A percentile compares a stretch with the other conserved stretches of the same genome.
These are phyloP conservation scores for Drosophila ficusphila DNA, from an alignment of 1,140 invertebrate species.

Conservation along the genomic window DNA sequence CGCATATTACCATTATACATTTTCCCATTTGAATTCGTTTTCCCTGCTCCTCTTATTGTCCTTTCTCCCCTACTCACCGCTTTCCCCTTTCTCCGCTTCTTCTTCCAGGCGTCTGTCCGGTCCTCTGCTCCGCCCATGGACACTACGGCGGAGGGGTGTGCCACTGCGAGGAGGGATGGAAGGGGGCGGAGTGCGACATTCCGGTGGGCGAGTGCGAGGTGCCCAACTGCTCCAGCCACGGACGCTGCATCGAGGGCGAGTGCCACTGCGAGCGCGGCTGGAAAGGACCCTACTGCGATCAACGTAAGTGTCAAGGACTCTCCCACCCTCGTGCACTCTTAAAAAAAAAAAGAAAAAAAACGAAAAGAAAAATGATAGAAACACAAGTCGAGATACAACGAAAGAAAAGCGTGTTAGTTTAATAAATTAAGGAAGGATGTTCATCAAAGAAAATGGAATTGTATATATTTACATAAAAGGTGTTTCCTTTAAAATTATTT, in stretches of 20 bases:
- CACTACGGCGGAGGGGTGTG: constrained; percentile 97
- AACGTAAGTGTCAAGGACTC: constrained; percentile 87
- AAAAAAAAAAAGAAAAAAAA: not conserved
- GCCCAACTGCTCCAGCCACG: constrained; percentile 95
- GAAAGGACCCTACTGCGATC: constrained; percentile 93
- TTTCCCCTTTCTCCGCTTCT: not conserved
- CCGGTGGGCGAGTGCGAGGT: constrained; percentile 95
- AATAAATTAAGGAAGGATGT: too few relatives aligned
- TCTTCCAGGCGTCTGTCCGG: constrained; percentile 94
- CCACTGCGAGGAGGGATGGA: constrained; percentile 98
- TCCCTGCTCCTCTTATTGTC: not conserved
- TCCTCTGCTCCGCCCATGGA: constrained; percentile 97
- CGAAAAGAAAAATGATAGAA: too few relatives aligned
- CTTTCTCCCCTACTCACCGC: constrained; percentile 8
- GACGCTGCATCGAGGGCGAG: constrained; percentile 93
- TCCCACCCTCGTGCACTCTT: not conserved
- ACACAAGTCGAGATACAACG: too few relatives aligned
- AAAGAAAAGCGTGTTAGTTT: too few relatives aligned
- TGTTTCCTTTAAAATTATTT: too few relatives aligned
- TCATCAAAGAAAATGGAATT: too few relatives aligned
- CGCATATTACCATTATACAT: too few relatives aligned
- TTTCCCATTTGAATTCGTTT: constrained; percentile 26
- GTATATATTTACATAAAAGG: too few relatives aligned
- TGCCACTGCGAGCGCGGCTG: constrained; percentile 96
- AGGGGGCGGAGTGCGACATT: constrained; percentile 97